A percentile compares a stretch with the other conserved stretches of the same genome.
Evolutionary conservation across 2,888 invertebrate genomes (phyloP).

Genomic region (Hydrotaea cyrtoneurina): DNA sequence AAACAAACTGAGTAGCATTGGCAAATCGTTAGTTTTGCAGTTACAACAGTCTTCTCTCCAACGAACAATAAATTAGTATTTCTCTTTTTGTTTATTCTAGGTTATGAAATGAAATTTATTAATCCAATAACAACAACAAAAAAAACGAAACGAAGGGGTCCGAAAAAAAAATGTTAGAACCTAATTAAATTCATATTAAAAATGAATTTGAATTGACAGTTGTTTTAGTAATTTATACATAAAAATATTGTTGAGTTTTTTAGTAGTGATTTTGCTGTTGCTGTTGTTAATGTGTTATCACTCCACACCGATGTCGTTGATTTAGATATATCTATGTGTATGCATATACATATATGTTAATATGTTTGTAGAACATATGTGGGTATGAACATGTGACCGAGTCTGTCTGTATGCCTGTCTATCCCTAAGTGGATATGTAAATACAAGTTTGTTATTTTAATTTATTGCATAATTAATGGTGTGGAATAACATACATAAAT

Average conservation of each 20-base stretch:
- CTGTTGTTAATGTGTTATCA: background rate
- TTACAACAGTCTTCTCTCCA: too few relatives aligned
- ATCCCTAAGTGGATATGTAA: background rate
- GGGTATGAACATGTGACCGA: too few relatives aligned
- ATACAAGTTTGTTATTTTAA: constrained; percentile 7
- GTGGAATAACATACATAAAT: background rate
- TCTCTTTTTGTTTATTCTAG: too few relatives aligned
- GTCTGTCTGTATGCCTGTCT: too few relatives aligned
- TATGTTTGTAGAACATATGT: background rate
- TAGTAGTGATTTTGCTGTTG: background rate
- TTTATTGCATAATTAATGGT: constrained; percentile 26
- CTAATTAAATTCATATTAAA: constrained; percentile 60
- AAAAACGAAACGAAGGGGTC: too few relatives aligned
- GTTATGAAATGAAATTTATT: too few relatives aligned
- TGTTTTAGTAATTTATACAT: constrained; percentile 44
- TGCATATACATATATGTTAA: background rate
- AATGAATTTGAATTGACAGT: constrained; percentile 58
- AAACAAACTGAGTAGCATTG: too few relatives aligned
- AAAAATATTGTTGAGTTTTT: background rate
- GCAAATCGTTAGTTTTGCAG: too few relatives aligned
- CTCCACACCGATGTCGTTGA: background rate
- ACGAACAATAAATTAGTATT: too few relatives aligned
- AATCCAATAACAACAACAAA: too few relatives aligned
- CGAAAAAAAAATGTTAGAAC: constrained; percentile 2
- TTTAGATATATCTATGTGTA: too few relatives aligned